Percentiles rank a stretch among this genome's conserved stretches.
Evolutionary conservation across 2,113 vertebrate genomes (phyloP).

Genomic region (Antigone vipio): DNA sequence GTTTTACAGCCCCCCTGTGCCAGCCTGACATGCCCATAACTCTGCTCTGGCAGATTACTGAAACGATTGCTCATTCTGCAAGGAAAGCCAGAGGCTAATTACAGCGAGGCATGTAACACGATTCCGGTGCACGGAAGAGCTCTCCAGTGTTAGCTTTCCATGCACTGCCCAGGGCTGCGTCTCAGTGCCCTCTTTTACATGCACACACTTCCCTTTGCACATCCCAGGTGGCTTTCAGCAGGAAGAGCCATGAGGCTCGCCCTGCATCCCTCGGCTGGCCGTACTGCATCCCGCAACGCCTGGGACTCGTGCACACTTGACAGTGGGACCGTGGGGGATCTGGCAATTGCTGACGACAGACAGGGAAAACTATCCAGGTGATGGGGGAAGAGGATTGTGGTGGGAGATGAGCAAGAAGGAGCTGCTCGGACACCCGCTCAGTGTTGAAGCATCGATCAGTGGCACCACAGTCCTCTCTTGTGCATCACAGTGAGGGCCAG

Average conservation of each 20-base stretch:
- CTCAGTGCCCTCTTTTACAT: not conserved
- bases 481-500: fast-evolving
- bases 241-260: not conserved
- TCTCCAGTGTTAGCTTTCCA: not conserved
- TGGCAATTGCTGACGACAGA: not conserved
- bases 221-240: not conserved
- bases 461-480: not conserved
- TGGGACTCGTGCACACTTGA: fast-evolving
- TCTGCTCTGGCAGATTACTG: conserved; percentile 19
- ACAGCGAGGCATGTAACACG: not conserved
- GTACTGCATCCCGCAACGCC: fast-evolving
- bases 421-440: fast-evolving
- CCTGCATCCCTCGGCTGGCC: not conserved
- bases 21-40: conserved; percentile 23
- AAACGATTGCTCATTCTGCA: not conserved
- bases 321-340: not conserved
- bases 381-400: not conserved
- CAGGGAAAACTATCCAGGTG: not conserved
- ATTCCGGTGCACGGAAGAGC: not conserved
- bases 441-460: not conserved
- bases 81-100: conserved; percentile 3
- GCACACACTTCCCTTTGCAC: not conserved
- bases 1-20: conserved; percentile 50
- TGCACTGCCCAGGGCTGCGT: not conserved
- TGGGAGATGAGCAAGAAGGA: not conserved